Evolutionary conservation across 2,797 vertebrate genomes (phyloP), one percentile per base, ranked within the genome.

Genomic region (Enteromius paludinosus): DNA sequence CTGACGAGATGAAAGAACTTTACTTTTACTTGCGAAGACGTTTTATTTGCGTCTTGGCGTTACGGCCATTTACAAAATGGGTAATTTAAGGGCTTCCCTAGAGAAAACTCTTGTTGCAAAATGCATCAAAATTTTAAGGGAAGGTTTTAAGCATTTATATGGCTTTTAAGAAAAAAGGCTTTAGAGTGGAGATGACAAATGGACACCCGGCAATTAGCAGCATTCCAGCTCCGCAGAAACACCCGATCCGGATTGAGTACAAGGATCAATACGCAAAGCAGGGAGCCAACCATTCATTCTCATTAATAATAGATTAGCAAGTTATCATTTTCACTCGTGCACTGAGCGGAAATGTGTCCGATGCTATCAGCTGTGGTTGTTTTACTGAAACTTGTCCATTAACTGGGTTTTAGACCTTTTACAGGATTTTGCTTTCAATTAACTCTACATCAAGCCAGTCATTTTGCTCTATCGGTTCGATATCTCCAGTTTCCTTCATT

Each of bases 271-370:
- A 92, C 56, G 43, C 89, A 83, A 85, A 78, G 84, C 89, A 90
- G 82, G 93, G 90, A 91, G 90, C 92, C 88, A 91, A 90, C 91
- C 93, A 94, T 95, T 94, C 66, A 88, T 93, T 93, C 92, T 90
- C 92, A 94, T 95, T 94, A 95, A 94, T 95, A 94, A 95, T 95
- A 90, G 89, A 95, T 95, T 91, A 93, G 92, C 87, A 88, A 91
- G 91, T 93, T 93, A 93, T 93, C 90, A 92, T 93, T 93, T 94
- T 93, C 92, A 91, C 84, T 90, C 88, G 86, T 88, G 92, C 91
- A 91, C 92, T 94, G 93, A 92, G 90, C 88, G 92, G 89, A 88
- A 90, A 93, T 93, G 90, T 90, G 92, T 93, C 91, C 88, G 89
- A 92, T 92, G 91, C 90, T 90, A 93, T 94, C 91, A 92, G 90